Conservation (phyloP, 1,140 invertebrate genomes). For the Apis florea region DNA sequence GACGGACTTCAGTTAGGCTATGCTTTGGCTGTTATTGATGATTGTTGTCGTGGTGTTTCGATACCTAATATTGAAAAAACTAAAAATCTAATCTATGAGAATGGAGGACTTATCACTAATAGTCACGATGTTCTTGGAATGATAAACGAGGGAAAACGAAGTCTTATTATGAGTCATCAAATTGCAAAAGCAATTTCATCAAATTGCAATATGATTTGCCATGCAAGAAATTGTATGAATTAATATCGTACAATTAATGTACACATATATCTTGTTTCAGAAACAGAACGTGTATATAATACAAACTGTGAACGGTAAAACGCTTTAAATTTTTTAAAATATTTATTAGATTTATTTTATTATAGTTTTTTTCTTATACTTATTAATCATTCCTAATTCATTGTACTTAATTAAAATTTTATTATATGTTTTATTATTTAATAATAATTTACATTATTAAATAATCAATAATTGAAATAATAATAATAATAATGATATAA, state of each 20-base stretch:
- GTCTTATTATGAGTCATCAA: conserved; percentile 80
- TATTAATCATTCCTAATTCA: neutral
- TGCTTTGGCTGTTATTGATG: conserved; percentile 85
- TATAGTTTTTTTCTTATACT: neutral
- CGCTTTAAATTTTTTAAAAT: neutral
- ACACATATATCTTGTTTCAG: neutral
- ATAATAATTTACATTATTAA: neutral
- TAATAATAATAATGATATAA: too few relatives aligned
- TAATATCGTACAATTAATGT: neutral
- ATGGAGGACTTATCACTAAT: conserved; percentile 82
- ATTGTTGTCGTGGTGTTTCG: conserved; percentile 85
- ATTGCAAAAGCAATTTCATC: conserved; percentile 51
- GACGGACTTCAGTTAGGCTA: conserved; percentile 85
- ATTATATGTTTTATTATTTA: too few relatives aligned
- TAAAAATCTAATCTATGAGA: conserved; percentile 78
- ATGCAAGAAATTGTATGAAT: too few relatives aligned
- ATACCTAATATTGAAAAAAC: conserved; percentile 80
- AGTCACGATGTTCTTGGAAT: conserved; percentile 82
- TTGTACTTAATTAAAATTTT: neutral
- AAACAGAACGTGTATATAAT: neutral
- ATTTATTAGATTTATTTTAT: neutral
- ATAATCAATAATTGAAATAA: too few relatives aligned
- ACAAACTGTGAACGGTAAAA: neutral
- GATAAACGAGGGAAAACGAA: conserved; percentile 82
- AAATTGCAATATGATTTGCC: conserved; percentile 40